phyloP scores from a whole-genome alignment of 2,113 vertebrate species.

The Dolichotis patagonum region DNA sequence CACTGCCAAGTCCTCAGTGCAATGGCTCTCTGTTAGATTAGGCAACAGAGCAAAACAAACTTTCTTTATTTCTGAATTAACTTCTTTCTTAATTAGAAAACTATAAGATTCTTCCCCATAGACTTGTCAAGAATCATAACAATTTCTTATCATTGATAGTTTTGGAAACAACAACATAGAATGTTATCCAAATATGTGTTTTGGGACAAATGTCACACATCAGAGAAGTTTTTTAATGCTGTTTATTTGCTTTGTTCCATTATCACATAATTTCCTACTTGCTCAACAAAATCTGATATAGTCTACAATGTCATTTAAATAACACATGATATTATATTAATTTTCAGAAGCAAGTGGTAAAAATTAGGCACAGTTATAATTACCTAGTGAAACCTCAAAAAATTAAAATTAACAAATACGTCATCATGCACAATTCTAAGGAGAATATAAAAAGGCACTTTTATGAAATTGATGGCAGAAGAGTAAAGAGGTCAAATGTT shows the following conservation, averaged over 20 bases:
- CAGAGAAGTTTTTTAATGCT: not conserved
- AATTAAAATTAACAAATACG: not conserved
- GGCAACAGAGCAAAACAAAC: not conserved
- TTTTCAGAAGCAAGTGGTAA: not conserved
- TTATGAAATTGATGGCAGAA: not conserved
- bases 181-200: not conserved
- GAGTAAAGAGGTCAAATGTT: not conserved
- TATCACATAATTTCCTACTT: not conserved
- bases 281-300: not conserved
- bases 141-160: not conserved
- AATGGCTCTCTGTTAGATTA: not conserved
- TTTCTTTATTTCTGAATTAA: not conserved
- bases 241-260: not conserved
- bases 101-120: not conserved
- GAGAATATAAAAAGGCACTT: not conserved
- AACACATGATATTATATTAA: not conserved
- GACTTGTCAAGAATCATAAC: not conserved
- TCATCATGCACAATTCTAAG: not conserved
- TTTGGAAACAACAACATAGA: not conserved
- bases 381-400: not conserved
- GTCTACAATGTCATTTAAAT: not conserved
- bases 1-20: not conserved
- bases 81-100: not conserved
- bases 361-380: not conserved
- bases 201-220: not conserved